Percentiles rank a stretch among this genome's conserved stretches.
Conservation (phyloP, 2,797 vertebrate species). For the Gadopsis bispinosus region DNA sequence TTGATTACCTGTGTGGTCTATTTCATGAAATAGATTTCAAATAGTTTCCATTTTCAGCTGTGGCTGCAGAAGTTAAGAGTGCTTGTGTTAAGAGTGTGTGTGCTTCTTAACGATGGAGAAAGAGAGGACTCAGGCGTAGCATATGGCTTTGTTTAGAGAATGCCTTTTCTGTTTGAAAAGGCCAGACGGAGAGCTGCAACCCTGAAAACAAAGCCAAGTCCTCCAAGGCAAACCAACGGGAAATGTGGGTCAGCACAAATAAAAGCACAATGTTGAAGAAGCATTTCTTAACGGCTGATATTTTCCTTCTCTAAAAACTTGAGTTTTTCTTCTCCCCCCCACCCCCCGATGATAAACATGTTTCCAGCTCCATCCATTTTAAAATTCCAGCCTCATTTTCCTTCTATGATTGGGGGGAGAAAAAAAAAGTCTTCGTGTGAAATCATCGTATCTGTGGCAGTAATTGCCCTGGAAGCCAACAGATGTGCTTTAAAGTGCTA, state of each 20-base stretch:
- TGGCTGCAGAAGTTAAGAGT: background rate
- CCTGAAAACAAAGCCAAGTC: slow-evolving; percentile 72
- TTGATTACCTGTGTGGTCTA: background rate
- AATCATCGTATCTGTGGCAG: slow-evolving; percentile 54
- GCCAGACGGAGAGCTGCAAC: slow-evolving; percentile 68
- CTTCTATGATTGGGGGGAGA: slow-evolving; percentile 36
- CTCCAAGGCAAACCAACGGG: slow-evolving; percentile 63
- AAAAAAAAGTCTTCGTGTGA: slow-evolving; percentile 48
- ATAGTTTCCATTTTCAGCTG: background rate
- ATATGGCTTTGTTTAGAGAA: slow-evolving; percentile 75
- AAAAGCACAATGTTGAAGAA: slow-evolving; percentile 24
- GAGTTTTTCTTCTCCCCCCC: rapidly evolving
- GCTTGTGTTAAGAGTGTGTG: background rate
- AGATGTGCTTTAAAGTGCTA: slow-evolving; percentile 80
- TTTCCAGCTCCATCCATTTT: slow-evolving; percentile 43
- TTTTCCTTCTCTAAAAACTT: background rate
- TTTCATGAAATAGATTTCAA: background rate
- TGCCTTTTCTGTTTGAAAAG: slow-evolving; percentile 69
- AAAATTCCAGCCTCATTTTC: slow-evolving; percentile 56
- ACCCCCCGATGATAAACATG: background rate
- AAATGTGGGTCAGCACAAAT: slow-evolving; percentile 70
- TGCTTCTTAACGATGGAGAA: slow-evolving; percentile 22
- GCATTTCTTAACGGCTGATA: slow-evolving; percentile 8
- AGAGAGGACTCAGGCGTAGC: slow-evolving; percentile 35
- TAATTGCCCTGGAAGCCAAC: slow-evolving; percentile 70